These are phyloP conservation scores for Leptodactylus fuscus DNA, from an alignment of 2,113 vertebrate species.

Conservation along the genomic window DNA sequence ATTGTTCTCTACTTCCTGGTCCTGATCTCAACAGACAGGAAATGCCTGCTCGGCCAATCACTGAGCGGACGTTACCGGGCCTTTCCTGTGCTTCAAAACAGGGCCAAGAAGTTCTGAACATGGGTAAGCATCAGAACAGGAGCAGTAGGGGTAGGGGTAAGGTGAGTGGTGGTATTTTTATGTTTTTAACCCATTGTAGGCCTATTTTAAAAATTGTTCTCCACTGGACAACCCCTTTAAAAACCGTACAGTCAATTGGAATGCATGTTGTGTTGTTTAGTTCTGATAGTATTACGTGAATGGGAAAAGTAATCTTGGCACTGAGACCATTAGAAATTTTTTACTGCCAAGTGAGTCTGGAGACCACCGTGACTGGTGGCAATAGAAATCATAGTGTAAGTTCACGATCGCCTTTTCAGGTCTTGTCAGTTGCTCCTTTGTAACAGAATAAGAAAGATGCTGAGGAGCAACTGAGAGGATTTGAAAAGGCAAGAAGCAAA, in stretches of 20 bases:
- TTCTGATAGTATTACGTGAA: conserved; percentile 62
- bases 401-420: not conserved
- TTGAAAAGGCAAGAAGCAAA: not conserved
- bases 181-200: too few relatives aligned
- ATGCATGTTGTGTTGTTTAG: conserved; percentile 64
- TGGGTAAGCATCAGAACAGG: too few relatives aligned
- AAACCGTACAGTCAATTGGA: conserved; percentile 43
- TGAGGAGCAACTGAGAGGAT: not conserved
- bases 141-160: too few relatives aligned
- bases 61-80: too few relatives aligned
- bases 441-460: not conserved
- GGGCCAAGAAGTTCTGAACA: too few relatives aligned
- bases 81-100: too few relatives aligned
- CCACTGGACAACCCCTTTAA: too few relatives aligned
- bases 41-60: too few relatives aligned
- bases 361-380: not conserved
- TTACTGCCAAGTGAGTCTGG: conserved; percentile 22
- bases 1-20: too few relatives aligned
- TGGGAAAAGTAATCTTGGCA: conserved; percentile 68
- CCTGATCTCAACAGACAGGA: too few relatives aligned
- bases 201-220: too few relatives aligned
- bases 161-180: too few relatives aligned
- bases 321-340: conserved; percentile 61
- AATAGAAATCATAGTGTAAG: not conserved
- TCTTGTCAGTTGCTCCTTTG: not conserved